Evolutionary conservation across 1,140 invertebrate species (phyloP).

Genomic region (Atta texana): DNA sequence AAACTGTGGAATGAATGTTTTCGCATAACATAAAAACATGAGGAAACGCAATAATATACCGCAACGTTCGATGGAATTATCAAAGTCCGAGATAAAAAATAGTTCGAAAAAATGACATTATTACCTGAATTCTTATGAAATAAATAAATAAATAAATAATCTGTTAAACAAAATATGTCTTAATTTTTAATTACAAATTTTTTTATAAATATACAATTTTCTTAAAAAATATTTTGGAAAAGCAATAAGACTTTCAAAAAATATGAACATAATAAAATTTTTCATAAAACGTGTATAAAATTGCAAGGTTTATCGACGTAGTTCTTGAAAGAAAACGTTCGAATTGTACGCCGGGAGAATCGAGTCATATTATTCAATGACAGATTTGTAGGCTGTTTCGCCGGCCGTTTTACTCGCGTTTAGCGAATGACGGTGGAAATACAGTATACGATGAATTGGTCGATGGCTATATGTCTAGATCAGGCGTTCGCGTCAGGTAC

Average conservation of each 20-base stretch:
- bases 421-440: conserved; percentile 35
- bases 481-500: conserved; percentile 51
- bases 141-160: background rate
- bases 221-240: background rate
- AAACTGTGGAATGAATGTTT: background rate
- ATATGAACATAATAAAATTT: background rate
- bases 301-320: background rate
- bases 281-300: background rate
- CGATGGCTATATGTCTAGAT: conserved; percentile 17
- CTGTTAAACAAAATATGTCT: background rate
- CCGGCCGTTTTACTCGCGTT: conserved; percentile 21
- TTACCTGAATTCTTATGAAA: background rate
- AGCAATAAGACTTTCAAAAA: background rate
- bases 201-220: background rate
- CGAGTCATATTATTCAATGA: background rate
- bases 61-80: background rate
- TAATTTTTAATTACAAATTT: background rate
- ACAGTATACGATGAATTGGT: background rate
- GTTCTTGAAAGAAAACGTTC: background rate
- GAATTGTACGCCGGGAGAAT: background rate
- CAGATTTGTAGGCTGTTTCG: conserved; percentile 14
- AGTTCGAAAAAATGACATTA: background rate
- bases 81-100: background rate
- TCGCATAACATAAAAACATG: conserved; percentile 3
- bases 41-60: background rate